A percentile compares a stretch with the other conserved stretches of the same genome.
Conservation (phyloP, 2,888 invertebrate species). For the Diabrotica balteata region DNA sequence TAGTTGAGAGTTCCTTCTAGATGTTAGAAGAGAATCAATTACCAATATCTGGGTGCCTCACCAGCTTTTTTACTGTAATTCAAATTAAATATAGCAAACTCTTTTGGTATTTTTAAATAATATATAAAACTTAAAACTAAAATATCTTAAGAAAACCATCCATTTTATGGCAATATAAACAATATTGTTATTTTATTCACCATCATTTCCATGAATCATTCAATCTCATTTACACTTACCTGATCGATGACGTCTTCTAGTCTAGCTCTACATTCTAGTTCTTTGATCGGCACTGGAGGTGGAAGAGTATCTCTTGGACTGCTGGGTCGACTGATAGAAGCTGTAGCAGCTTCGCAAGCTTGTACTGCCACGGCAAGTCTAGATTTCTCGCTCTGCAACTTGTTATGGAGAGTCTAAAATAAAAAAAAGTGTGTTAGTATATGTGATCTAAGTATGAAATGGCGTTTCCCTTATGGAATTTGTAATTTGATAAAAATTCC, state of each 20-base stretch:
- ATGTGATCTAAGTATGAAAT: too few species aligned
- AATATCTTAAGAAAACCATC: too few species aligned
- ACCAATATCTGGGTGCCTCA: too few species aligned
- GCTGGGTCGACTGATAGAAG: constrained; percentile 88
- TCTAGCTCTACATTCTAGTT: constrained; percentile 82
- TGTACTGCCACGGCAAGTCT: constrained; percentile 87
- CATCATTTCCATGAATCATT: constrained; percentile 1
- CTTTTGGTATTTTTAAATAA: too few species aligned
- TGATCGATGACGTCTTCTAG: constrained; percentile 93
- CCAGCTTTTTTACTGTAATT: too few species aligned
- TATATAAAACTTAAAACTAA: too few species aligned
- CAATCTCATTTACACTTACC: constrained; percentile 62
- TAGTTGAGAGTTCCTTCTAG: too few species aligned
- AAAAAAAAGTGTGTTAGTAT: too few species aligned
- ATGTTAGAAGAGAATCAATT: too few species aligned
- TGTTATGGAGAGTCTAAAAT: constrained; percentile 74
- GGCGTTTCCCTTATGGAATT: neutral
- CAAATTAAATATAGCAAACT: too few species aligned
- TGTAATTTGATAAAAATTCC: neutral
- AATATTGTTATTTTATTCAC: constrained; percentile 8
- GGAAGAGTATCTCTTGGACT: constrained; percentile 88
- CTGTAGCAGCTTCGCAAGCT: constrained; percentile 91
- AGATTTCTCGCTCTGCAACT: constrained; percentile 87
- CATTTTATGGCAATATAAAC: neutral
- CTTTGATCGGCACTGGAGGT: constrained; percentile 83